A percentile compares a stretch with the other conserved stretches of the same genome.
phyloP scores from a whole-genome alignment of 1,140 invertebrate species.

The Pectinophora gossypiella region DNA sequence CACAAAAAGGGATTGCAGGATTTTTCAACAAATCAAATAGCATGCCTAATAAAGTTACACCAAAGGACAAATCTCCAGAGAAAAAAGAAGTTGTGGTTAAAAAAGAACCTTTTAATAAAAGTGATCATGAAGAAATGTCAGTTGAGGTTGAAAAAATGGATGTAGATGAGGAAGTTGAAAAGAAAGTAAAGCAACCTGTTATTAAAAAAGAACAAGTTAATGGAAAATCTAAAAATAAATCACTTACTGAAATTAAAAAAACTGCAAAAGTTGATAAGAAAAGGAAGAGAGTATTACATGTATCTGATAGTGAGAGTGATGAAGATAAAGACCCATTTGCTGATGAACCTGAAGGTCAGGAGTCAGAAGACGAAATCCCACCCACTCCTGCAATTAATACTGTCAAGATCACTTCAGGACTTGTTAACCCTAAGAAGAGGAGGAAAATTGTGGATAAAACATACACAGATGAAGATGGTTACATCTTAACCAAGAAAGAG shows the following conservation, averaged over 20 bases:
- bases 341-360: constrained; percentile 19
- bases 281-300: constrained; percentile 53
- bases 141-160: constrained; percentile 18
- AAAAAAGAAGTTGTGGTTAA: constrained; percentile 15
- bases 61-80: constrained; percentile 12
- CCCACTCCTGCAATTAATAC: constrained; percentile 49
- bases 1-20: constrained; percentile 49
- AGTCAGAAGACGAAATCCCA: constrained; percentile 68
- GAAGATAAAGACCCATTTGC: constrained; percentile 50
- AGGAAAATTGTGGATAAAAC: constrained; percentile 67
- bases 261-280: constrained; percentile 59
- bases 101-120: constrained; percentile 10
- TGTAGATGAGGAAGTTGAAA: constrained; percentile 12
- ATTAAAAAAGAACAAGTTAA: constrained; percentile 9
- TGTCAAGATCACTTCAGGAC: constrained; percentile 58
- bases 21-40: constrained; percentile 48
- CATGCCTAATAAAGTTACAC: neutral
- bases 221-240: constrained; percentile 23
- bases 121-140: neutral
- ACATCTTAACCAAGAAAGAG: constrained; percentile 60
- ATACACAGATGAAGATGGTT: constrained; percentile 64
- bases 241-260: constrained; percentile 40
- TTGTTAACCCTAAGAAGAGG: constrained; percentile 60
- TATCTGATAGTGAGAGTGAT: constrained; percentile 68
- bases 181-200: constrained; percentile 7